Evolutionary conservation across 2,888 invertebrate genomes (phyloP), one percentile per base, ranked within the genome.

Genomic region (Rhagophthalmus giganteus): DNA sequence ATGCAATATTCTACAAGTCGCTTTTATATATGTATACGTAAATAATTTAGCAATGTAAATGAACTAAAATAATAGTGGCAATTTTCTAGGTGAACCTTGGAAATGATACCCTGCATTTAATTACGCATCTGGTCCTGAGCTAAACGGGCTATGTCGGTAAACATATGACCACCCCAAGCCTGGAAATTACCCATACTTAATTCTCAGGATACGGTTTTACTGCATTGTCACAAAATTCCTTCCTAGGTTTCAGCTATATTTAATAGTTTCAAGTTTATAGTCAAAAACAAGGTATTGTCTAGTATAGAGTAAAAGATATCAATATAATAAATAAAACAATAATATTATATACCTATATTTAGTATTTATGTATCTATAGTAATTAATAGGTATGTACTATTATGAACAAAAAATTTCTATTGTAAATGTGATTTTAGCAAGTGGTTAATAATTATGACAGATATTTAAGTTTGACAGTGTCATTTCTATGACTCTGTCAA

Each of bases 131-230:
- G 55, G 45, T 44, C 46, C 45, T 53, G 50, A 51, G 39, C 50
- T 49, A 55, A 57, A 54, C 46, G 55, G 48, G 26, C 53, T 42
- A 44, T 49, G 55, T 58, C 45, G 44, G 55, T 55, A 54, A 58
- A 58, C 55, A 55, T 58, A 58, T 54, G 55, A 44, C 47, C 53
- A 28, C 25, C 49, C 41, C 42, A 50, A 38, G 39, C 37, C 46
- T 41, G 39, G 27, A 45, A 46, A 55, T 51, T 46, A 38, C 47
- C 51, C 50, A 46, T 51, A 50, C 37, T 53, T 54, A 49, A 54
- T 54, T 48, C 40, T 40, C 38, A 16, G 39, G 33, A 39, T 49
- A 44, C 32, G 40, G 44, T 49, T 52, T 31, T 49, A 49, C 39
- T 54, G 45, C 44, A 49, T 49, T 49, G 54, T 54, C 49, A 49